phyloP scores from a whole-genome alignment of 1,140 invertebrate genomes.

The Plectrocnemia conspersa region DNA sequence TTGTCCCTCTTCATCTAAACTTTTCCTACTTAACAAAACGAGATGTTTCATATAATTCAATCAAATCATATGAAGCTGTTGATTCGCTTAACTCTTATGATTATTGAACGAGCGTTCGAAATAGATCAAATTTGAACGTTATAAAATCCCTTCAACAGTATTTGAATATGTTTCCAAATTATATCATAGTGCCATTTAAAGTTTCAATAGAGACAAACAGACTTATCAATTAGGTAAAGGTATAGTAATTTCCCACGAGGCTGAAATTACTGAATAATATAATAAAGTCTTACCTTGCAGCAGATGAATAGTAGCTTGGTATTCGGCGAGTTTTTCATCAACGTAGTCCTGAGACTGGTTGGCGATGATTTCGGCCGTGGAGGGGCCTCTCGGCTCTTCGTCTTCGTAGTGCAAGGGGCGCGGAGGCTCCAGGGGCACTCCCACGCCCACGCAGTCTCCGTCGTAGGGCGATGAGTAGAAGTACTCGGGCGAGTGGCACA shows the following conservation, averaged over 20 bases:
- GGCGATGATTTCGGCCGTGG: slow-evolving; percentile 86
- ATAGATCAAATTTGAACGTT: too few relatives aligned
- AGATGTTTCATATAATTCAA: too few relatives aligned
- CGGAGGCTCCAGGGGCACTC: slow-evolving; percentile 65
- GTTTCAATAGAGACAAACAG: too few relatives aligned
- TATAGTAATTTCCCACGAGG: not conserved
- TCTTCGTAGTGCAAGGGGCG: slow-evolving; percentile 55
- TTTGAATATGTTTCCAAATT: too few relatives aligned
- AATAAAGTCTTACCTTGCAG: slow-evolving; percentile 75
- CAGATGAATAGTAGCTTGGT: slow-evolving; percentile 84
- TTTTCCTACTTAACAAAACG: too few relatives aligned
- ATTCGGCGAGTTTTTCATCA: slow-evolving; percentile 88
- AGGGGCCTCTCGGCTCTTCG: slow-evolving; percentile 67
- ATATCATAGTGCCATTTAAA: too few relatives aligned
- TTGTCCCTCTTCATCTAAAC: too few relatives aligned
- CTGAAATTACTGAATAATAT: too few relatives aligned
- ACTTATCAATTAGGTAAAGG: not conserved
- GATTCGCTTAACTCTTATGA: too few relatives aligned
- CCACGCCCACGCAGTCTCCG: slow-evolving; percentile 61
- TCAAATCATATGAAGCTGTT: too few relatives aligned
- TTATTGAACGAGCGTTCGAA: too few relatives aligned
- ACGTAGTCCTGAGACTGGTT: slow-evolving; percentile 91
- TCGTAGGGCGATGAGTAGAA: slow-evolving; percentile 59
- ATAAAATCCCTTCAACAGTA: too few relatives aligned
- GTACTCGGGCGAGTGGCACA: slow-evolving; percentile 59